Conservation (phyloP, 2,113 vertebrate species). For the zebrafish (Danio rerio) region DNA sequence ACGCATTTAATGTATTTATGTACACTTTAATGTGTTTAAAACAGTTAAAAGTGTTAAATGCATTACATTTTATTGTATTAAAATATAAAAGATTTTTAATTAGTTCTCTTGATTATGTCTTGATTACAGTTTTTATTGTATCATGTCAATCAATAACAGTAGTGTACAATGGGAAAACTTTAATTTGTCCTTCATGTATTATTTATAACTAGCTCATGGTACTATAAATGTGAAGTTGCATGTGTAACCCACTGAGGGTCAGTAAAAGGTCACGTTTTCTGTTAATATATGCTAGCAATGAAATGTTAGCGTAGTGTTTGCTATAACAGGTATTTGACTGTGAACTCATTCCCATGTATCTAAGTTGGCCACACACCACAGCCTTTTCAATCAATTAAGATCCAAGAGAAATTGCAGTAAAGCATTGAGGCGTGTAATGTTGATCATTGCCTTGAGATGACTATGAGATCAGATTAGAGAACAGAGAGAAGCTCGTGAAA, state of each 20-base stretch:
- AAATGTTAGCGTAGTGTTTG: neutral
- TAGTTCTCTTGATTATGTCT: neutral
- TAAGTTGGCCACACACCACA: conserved; percentile 24
- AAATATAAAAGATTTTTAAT: neutral
- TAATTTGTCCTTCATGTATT: neutral
- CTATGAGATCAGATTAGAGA: conserved; percentile 27
- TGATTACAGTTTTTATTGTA: neutral
- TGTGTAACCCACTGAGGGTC: neutral
- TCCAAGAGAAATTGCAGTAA: conserved; percentile 15
- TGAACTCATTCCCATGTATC: neutral
- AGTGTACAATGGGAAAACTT: neutral
- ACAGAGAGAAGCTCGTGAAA: neutral
- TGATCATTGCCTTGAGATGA: conserved; percentile 34
- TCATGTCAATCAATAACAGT: neutral
- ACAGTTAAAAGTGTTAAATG: no score
- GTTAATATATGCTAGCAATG: neutral
- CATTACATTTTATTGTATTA: neutral
- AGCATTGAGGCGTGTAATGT: conserved; percentile 19
- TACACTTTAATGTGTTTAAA: no score
- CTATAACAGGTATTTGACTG: neutral
- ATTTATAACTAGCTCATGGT: neutral
- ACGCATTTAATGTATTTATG: no score
- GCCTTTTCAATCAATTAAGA: conserved; percentile 30
- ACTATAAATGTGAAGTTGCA: neutral
- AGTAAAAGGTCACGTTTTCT: neutral